Base-by-base conservation (phyloP, 2,113 vertebrate genomes). In the Mesocricetus auratus region DNA sequence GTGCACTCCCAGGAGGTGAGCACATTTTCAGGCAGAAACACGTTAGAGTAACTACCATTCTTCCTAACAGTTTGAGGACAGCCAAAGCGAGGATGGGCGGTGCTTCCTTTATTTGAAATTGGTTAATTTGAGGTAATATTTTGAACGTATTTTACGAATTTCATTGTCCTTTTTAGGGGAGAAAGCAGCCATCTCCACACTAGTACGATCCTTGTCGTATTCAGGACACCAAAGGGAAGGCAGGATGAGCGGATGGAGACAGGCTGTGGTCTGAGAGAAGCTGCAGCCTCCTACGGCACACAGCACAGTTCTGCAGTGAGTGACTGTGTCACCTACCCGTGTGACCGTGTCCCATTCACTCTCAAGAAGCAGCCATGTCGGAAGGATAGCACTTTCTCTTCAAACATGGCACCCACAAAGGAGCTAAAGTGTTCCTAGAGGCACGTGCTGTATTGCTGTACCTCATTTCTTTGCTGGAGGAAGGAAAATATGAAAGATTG, bases 121-220 rank as follows among this genome's bases (percentile, higher is more conserved):
- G 47, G 77, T 86, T 89, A 42, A 89, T 60, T 81, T 60, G 90
- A 91, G 83, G 50, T 60, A 74, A 93, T 87, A 68, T 86, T 92
- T 93, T 93, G 96, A 95, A 81, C 36, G 82, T 56, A 13, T 81
- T 95, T 95, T 93, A 47, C 56, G 24, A 83, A 53, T 7, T 29
- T 24, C 10, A 26, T 64, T 91, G 90, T 77, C 77, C 26, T 96
- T 90, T 45, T 69, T 68, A 77, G 68, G 68, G 56, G 73, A 94
- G 90, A 95, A 96, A 91, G 11, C 2, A 60, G 69, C 71, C 66
- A 53, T 42, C 13, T 36, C 45, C 39, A 69, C 60, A 53, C 5
- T 0, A 66, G 39, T n/a, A 31, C 95, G 93, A 73, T 36, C 47
- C 36, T 92, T 71, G 62, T 26, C 11, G 10, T 26, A 62, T 82